phyloP scores from a whole-genome alignment of 2,113 vertebrate species.

The Lamprotornis superbus region DNA sequence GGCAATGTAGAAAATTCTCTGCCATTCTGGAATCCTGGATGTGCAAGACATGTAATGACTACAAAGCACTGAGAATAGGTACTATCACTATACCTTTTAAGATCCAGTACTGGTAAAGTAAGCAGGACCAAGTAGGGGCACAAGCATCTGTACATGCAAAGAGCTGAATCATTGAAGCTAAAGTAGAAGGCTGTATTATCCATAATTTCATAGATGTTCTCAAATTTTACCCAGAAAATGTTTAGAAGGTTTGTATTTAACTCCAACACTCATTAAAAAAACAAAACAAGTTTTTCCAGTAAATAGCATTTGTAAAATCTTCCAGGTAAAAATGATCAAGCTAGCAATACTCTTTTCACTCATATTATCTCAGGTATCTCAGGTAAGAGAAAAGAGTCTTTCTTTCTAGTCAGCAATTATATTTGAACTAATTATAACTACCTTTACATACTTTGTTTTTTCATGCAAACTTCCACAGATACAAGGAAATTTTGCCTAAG shows the following conservation, averaged over 20 bases:
- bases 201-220: background rate
- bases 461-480: background rate
- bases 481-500: background rate
- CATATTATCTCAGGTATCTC: background rate
- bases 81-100: background rate
- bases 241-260: background rate
- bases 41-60: background rate
- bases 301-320: background rate
- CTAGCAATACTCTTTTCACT: background rate
- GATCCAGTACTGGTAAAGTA: background rate
- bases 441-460: background rate
- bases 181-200: background rate
- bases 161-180: background rate
- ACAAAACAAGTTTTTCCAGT: background rate
- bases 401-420: background rate
- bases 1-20: background rate
- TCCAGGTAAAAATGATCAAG: background rate
- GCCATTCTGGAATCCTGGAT: background rate
- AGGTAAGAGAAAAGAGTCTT: background rate
- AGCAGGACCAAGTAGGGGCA: background rate
- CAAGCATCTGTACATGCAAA: accelerated
- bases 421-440: background rate
- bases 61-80: background rate
- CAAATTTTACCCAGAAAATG: background rate
- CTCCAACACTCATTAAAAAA: background rate